phyloP scores from a whole-genome alignment of 1,140 invertebrate species.

The Meteorus sp. region DNA sequence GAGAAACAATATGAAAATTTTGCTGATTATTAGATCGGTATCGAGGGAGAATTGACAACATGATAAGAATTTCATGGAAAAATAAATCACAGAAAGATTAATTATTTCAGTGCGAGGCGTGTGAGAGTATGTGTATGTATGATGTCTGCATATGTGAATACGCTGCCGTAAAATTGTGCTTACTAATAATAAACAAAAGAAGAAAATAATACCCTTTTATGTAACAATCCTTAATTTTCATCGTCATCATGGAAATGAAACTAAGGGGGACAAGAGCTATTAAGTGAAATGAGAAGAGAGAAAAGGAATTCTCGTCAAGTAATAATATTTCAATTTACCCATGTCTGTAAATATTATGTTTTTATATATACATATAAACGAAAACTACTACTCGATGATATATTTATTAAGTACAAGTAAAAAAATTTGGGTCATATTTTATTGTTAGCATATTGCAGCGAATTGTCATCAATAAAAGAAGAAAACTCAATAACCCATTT shows the following conservation, averaged over 20 bases:
- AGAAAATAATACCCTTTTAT: conserved; percentile 25
- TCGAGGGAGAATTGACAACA: conserved; percentile 25
- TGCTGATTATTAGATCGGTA: conserved; percentile 22
- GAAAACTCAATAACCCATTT: conserved; percentile 45
- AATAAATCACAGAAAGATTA: conserved; percentile 16
- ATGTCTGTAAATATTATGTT: conserved; percentile 60
- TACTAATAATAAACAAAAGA: conserved; percentile 30
- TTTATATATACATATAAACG: conserved; percentile 53
- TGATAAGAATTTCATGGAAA: conserved; percentile 18
- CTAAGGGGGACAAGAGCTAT: conserved; percentile 12
- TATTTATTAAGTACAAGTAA: conserved; percentile 53
- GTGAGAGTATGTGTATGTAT: conserved; percentile 17
- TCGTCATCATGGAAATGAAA: conserved; percentile 23
- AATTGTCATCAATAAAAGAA: conserved; percentile 55
- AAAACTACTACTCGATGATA: conserved; percentile 48
- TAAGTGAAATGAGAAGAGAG: neutral
- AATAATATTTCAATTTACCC: conserved; percentile 51
- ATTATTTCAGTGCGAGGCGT: conserved; percentile 19
- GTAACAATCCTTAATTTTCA: conserved; percentile 29
- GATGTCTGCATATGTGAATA: conserved; percentile 26
- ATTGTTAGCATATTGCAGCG: conserved; percentile 51
- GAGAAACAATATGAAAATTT: conserved; percentile 19
- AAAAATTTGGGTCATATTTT: conserved; percentile 54
- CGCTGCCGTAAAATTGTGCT: conserved; percentile 32
- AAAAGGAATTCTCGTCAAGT: conserved; percentile 37